Conservation (phyloP, 2,797 vertebrate species). For the Myotis myotis region DNA sequence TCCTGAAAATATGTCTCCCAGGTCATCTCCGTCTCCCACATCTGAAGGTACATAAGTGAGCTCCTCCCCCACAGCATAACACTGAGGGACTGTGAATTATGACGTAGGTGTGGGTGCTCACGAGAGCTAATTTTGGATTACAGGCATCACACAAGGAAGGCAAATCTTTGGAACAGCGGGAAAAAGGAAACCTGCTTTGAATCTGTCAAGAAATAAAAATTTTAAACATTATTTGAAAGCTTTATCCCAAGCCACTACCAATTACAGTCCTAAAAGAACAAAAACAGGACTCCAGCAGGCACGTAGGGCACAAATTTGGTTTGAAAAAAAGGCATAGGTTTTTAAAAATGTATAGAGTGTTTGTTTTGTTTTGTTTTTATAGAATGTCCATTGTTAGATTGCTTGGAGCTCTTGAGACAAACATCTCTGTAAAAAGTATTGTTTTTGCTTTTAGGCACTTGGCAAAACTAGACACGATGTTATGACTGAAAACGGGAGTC, state of each 20-base stretch:
- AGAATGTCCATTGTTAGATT: not conserved
- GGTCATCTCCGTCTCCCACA: not conserved
- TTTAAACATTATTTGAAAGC: not conserved
- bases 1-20: not conserved
- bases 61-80: not conserved
- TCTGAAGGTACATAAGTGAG: not conserved
- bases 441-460: slow-evolving; percentile 49
- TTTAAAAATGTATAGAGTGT: slow-evolving; percentile 49
- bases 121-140: not conserved
- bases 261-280: not conserved
- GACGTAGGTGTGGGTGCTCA: not conserved
- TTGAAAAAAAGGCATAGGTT: slow-evolving; percentile 49
- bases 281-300: not conserved
- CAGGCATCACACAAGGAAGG: not conserved
- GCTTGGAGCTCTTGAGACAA: slow-evolving; percentile 48
- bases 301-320: not conserved
- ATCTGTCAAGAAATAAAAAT: not conserved
- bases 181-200: not conserved
- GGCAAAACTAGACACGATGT: slow-evolving; percentile 28
- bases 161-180: not conserved
- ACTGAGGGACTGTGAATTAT: not conserved
- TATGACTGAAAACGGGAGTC: slow-evolving; percentile 40
- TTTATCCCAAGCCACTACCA: not conserved
- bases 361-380: not conserved
- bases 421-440: slow-evolving; percentile 19